Evolutionary conservation across 2,888 invertebrate species (phyloP).

Genomic region (Bombylius discolor): DNA sequence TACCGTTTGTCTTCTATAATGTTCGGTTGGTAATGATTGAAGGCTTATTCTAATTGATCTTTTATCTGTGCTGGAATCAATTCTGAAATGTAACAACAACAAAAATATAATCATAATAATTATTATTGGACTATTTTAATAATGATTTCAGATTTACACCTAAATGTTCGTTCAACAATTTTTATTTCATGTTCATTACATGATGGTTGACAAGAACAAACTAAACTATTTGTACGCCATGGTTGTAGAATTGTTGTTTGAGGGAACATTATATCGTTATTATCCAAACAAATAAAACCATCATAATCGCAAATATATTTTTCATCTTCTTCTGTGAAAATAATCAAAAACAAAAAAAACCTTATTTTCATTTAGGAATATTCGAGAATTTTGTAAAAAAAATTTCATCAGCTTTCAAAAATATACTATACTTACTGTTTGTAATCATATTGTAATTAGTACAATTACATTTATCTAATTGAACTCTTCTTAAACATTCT

Average conservation of each 20-base stretch:
- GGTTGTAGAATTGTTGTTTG: slow-evolving; percentile 43
- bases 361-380: neutral
- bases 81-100: neutral
- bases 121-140: too few relatives aligned
- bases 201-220: slow-evolving; percentile 54
- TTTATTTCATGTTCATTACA: slow-evolving; percentile 56
- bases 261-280: slow-evolving; percentile 36
- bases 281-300: slow-evolving; percentile 50
- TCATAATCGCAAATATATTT: slow-evolving; percentile 41
- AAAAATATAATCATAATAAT: neutral
- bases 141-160: neutral
- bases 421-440: slow-evolving; percentile 33
- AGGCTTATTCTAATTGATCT: slow-evolving; percentile 14
- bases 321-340: slow-evolving; percentile 12
- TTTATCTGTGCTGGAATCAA: neutral
- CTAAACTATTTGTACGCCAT: slow-evolving; percentile 39
- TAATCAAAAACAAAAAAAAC: neutral
- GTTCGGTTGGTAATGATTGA: slow-evolving; percentile 31
- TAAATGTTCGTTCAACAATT: slow-evolving; percentile 21
- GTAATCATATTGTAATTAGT: slow-evolving; percentile 52
- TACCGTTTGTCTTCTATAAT: slow-evolving; percentile 39
- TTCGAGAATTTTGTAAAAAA: neutral
- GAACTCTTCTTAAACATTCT: slow-evolving; percentile 50
- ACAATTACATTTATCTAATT: slow-evolving; percentile 48
- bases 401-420: too few relatives aligned